Evolutionary conservation across 2,113 vertebrate genomes (phyloP), one percentile per base, ranked within the genome.

Genomic region (Gymnocephalus cernua): DNA sequence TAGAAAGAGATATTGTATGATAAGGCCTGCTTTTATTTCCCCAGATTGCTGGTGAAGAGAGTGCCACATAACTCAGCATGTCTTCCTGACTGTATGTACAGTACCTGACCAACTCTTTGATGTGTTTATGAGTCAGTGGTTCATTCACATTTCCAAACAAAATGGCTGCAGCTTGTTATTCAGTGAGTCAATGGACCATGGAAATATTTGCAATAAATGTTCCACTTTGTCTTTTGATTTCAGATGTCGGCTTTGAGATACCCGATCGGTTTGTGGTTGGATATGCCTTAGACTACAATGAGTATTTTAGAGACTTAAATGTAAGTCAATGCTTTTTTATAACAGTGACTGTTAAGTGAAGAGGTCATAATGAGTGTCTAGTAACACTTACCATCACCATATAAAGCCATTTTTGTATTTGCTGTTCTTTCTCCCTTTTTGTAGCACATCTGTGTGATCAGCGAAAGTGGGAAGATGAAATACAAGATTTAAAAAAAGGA

Each of bases 201-300:
- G 51, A 78, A 75, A 72, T 35, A 38, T 38, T 65, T 54, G 23
- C 35, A 65, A 16, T 47, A 80, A 29, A 51, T 38, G n/a, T 64
- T 80, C 21, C 2, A 57, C 64, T 86, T 73, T 86, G 74, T 87
- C 61, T 69, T 69, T 84, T 86, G 54, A 71, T 62, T 89, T 80
- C 89, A 99, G 97, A 99, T 93, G 95, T 96, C 0, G 97, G 97
- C 89, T 99, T 99, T 95, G 97, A 99, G 95, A 98, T 98, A 90
- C 96, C 97, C 71, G 86, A 98, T 91, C 94, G 95, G 71, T 99
- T 98, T 92, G 97, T 99, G 86, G 97, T 99, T 48, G 96, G 97
- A 68, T 99, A 98, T 86, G 97, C 97, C 72, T 95, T 99, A 92
- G 97, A 98, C 95, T 98, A 99, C 95, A 98, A 99, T 1, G 97